Evolutionary conservation across 2,113 vertebrate genomes (phyloP).

Genomic region (Rhipidura dahli): DNA sequence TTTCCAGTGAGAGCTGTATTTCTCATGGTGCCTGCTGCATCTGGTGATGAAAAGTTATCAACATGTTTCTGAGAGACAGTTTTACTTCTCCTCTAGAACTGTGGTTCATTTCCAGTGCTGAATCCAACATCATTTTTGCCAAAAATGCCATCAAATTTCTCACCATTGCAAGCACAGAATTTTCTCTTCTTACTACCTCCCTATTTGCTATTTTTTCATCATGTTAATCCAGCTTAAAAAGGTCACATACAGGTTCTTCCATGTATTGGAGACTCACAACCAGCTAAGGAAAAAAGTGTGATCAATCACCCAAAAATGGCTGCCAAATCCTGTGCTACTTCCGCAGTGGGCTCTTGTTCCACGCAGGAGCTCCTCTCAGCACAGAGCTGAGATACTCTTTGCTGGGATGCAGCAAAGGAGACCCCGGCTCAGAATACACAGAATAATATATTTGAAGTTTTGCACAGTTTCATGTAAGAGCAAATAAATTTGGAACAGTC

Average conservation of each 20-base stretch:
- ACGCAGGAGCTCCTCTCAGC: neutral
- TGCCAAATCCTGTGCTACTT: neutral
- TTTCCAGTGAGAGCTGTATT: neutral
- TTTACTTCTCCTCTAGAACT: neutral
- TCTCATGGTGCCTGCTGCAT: fast-evolving
- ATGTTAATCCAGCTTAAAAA: neutral
- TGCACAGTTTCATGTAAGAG: neutral
- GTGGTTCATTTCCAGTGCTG: neutral
- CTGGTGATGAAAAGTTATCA: neutral
- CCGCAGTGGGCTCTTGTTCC: neutral
- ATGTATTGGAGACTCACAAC: neutral
- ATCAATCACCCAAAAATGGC: neutral
- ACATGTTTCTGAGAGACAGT: neutral
- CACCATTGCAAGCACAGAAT: neutral
- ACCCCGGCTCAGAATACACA: neutral
- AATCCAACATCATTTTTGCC: neutral
- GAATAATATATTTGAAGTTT: neutral
- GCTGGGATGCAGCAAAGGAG: neutral
- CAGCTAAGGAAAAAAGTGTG: neutral
- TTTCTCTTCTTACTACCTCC: neutral
- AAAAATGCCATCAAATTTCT: neutral
- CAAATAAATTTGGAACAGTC: neutral
- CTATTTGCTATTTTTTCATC: neutral
- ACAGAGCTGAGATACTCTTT: neutral
- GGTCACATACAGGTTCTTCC: neutral